Base-by-base conservation (phyloP, 1,140 invertebrate species). In the Bicyclus anynana region DNA sequence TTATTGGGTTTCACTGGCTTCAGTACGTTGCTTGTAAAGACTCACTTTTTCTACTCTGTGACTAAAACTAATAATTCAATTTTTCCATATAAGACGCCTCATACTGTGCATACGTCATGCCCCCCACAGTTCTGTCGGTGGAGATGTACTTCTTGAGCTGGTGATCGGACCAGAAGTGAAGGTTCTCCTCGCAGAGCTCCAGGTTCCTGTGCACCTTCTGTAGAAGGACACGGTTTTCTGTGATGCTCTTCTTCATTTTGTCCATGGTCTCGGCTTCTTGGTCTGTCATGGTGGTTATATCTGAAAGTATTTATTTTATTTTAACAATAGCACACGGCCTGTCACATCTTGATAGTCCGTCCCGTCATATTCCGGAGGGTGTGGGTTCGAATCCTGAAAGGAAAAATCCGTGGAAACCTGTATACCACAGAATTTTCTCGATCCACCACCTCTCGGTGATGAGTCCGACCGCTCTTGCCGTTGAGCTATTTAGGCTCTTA, bases 241-340 rank as follows among this genome's bases (percentile, higher is more conserved):
- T 61, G n/a, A 80, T 65, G 5, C 61, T 46, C 37, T 83, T 84
- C 52, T 84, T 84, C 14, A 83, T 72, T 60, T 66, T 70, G 48
- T 87, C 81, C 9, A 56, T 51, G 5, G 50, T 44, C 2, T 52
- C 54, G 9, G 54, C 62, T 40, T 83, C 78, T 52, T 76, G 61
- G 42, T 69, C 62, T 9, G 21, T 64, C 61, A 67, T 65, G 6
- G 64, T 47, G 20, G 52, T 59, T 48, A 84, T 65, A 67, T 86
- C 83, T 85, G 64, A 21, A 72, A 72, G 35, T 27, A 40, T 33
- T 23, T 21, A 10, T 42, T 4, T 27, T 3, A 10, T 33, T 10
- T 12, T 7, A 23, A 23, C 23, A 2, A 23, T 23, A 23, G 2
- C 23, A 23, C 7, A n/a, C n/a, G n/a, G n/a, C n/a, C n/a, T n/a